These are phyloP conservation scores for Habroteleia sp. DNA, from an alignment of 2,888 invertebrate species.

Conservation along the genomic window DNA sequence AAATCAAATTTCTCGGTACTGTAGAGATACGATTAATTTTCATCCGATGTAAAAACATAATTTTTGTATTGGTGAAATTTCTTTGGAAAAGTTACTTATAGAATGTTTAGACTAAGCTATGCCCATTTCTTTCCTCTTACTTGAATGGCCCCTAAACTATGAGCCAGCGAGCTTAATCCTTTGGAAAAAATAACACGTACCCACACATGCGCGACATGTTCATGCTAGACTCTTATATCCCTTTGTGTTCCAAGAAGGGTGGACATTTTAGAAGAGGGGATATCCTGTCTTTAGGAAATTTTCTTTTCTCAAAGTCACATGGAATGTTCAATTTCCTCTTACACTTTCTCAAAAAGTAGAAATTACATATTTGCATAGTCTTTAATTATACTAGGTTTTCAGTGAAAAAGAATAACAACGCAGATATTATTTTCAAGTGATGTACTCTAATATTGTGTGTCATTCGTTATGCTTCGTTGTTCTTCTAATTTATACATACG, in stretches of 20 bases:
- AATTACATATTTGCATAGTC: conserved; percentile 49
- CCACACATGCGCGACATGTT: conserved; percentile 63
- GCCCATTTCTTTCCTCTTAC: conserved; percentile 72
- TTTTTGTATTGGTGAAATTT: no score
- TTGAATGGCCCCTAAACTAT: conserved; percentile 70
- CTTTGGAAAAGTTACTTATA: conserved; percentile 65
- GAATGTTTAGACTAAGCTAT: conserved; percentile 76
- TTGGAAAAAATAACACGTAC: conserved; percentile 80
- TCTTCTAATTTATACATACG: conserved; percentile 25
- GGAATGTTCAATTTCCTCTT: conserved; percentile 60
- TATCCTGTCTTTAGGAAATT: conserved; percentile 60
- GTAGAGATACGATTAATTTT: no score
- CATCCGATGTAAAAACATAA: no score
- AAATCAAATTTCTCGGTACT: no score
- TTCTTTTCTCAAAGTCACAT: conserved; percentile 52
- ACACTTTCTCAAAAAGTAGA: conserved; percentile 48
- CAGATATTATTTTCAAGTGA: conserved; percentile 14
- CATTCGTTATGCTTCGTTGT: conserved; percentile 26
- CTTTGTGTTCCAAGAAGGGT: conserved; percentile 73
- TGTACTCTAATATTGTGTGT: conserved; percentile 20
- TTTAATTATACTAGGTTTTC: conserved; percentile 30
- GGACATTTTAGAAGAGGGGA: conserved; percentile 72
- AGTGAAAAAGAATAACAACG: conserved; percentile 17
- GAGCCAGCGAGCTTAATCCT: conserved; percentile 78
- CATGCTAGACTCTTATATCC: conserved; percentile 69